Percentiles rank a stretch among this genome's conserved stretches.
Conservation (phyloP, 2,113 vertebrate species). For the Cheirogaleus medius region DNA sequence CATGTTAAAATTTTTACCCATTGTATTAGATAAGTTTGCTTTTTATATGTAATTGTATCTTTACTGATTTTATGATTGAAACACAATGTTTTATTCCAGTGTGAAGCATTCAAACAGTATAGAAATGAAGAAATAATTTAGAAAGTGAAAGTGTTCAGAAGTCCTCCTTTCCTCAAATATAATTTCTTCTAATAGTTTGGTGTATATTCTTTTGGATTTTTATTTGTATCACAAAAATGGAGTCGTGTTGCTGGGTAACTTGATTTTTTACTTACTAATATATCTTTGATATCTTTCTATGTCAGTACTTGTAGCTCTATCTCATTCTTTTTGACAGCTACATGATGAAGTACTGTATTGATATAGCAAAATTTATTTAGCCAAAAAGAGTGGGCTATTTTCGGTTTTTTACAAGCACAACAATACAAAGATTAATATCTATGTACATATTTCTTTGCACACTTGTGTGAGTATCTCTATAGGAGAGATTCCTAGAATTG, state of each 20-base stretch:
- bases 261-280: neutral
- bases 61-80: neutral
- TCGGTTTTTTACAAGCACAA: neutral
- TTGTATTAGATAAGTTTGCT: neutral
- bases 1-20: neutral
- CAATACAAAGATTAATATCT: neutral
- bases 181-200: neutral
- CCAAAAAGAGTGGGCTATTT: neutral
- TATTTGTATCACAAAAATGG: neutral
- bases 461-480: neutral
- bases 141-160: neutral
- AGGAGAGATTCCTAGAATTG: neutral
- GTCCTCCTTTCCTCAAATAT: neutral
- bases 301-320: neutral
- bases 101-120: neutral
- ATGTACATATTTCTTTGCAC: neutral
- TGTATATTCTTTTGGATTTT: neutral
- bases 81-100: neutral
- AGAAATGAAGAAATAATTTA: slow-evolving; percentile 27
- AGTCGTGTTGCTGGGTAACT: neutral
- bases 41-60: slow-evolving; percentile 29
- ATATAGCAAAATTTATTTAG: neutral
- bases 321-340: neutral
- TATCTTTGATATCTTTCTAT: neutral
- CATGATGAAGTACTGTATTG: neutral